phyloP scores from a whole-genome alignment of 2,797 vertebrate species.

The Spinibarbus caldwelli region DNA sequence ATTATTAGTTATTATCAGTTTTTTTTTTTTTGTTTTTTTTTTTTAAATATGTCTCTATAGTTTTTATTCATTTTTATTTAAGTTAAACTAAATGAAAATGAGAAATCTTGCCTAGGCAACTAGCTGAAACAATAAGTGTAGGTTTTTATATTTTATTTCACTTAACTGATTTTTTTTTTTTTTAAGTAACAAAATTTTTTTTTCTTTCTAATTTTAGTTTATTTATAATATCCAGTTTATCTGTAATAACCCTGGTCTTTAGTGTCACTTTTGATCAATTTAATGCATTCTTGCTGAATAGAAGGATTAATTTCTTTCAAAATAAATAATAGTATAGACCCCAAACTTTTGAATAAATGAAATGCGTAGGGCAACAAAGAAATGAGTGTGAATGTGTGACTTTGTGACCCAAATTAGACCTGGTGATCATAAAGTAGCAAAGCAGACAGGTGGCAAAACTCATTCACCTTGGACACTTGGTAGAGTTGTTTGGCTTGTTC shows the following conservation, averaged over 20 bases:
- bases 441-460: background rate
- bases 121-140: background rate
- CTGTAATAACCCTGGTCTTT: too few relatives aligned
- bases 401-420: background rate
- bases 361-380: background rate
- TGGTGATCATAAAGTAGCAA: background rate
- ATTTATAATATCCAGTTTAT: too few relatives aligned
- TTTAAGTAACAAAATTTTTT: too few relatives aligned
- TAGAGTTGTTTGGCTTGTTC: conserved; percentile 80
- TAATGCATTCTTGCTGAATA: background rate
- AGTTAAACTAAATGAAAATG: background rate
- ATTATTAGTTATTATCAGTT: too few relatives aligned
- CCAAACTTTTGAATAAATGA: background rate
- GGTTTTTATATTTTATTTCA: too few relatives aligned
- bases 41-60: background rate
- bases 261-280: background rate
- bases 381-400: background rate
- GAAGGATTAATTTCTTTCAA: too few relatives aligned
- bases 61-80: background rate
- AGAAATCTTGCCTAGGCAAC: background rate
- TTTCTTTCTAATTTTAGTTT: too few relatives aligned
- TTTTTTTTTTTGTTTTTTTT: too few relatives aligned
- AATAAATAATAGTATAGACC: background rate
- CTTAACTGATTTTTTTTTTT: too few relatives aligned
- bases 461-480: conserved; percentile 82